Evolutionary conservation across 2,797 vertebrate species (phyloP).

Genomic region (Ctenochaetus hawaiiensis): DNA sequence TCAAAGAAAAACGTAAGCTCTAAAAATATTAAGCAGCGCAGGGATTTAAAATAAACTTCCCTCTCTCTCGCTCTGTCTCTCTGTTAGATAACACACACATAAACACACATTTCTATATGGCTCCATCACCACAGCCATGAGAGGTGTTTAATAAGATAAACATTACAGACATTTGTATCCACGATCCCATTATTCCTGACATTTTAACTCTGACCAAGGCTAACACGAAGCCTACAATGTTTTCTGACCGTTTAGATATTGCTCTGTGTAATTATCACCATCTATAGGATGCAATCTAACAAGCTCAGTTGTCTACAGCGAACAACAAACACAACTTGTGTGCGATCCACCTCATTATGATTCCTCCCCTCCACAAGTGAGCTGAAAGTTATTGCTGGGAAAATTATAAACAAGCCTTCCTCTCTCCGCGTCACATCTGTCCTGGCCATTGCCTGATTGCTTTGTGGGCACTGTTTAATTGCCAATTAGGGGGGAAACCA

Average conservation of each 20-base stretch:
- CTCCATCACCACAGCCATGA: slow-evolving; percentile 5
- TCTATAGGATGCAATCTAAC: slow-evolving; percentile 27
- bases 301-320: slow-evolving; percentile 28
- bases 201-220: background rate
- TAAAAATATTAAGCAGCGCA: slow-evolving; percentile 67
- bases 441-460: slow-evolving; percentile 81
- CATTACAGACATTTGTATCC: slow-evolving; percentile 19
- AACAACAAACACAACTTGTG: slow-evolving; percentile 35
- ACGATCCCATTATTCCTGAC: slow-evolving; percentile 7
- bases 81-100: slow-evolving; percentile 23
- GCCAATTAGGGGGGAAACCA: slow-evolving; percentile 81
- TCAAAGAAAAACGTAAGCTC: slow-evolving; percentile 75
- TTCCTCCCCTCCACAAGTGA: slow-evolving; percentile 67
- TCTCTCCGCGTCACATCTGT: slow-evolving; percentile 75
- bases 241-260: slow-evolving; percentile 36
- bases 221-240: slow-evolving; percentile 20
- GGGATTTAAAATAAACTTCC: slow-evolving; percentile 48
- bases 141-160: slow-evolving; percentile 31
- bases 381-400: slow-evolving; percentile 69
- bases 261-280: slow-evolving; percentile 16
- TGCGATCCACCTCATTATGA: slow-evolving; percentile 68
- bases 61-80: slow-evolving; percentile 7
- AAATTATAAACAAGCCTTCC: slow-evolving; percentile 80
- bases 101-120: slow-evolving; percentile 16
- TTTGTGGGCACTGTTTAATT: slow-evolving; percentile 85